These are phyloP conservation scores for Synergus gifuensis DNA, from an alignment of 2,888 invertebrate species.

Conservation along the genomic window DNA sequence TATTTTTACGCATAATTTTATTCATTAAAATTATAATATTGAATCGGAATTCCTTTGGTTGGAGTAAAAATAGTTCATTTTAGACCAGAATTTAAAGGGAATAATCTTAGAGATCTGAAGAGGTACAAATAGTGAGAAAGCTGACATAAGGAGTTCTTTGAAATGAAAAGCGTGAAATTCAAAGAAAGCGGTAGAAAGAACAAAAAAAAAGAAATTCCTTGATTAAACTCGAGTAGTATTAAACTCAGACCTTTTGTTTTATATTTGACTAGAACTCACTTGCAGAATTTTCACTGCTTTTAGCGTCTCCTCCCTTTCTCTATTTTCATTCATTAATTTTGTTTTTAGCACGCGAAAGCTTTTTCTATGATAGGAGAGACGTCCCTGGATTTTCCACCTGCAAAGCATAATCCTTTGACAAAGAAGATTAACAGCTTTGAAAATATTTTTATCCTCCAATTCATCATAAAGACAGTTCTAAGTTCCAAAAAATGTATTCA, in stretches of 20 bases:
- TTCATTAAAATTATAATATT: too few species aligned
- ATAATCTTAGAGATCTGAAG: background rate
- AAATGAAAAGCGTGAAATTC: background rate
- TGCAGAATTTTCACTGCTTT: background rate
- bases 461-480: background rate
- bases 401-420: constrained; percentile 9
- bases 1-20: too few species aligned
- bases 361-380: background rate
- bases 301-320: background rate
- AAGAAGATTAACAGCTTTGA: constrained; percentile 30
- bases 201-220: background rate
- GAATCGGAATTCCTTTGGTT: too few species aligned
- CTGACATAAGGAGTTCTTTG: background rate
- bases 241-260: background rate
- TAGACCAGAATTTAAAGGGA: background rate
- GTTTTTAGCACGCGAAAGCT: constrained; percentile 20
- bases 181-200: background rate
- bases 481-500: background rate
- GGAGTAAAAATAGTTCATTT: background rate
- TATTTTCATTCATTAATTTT: constrained; percentile 31
- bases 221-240: constrained; percentile 3
- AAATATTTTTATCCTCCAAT: constrained; percentile 11
- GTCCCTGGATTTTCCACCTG: constrained; percentile 20
- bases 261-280: background rate
- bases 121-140: background rate